Evolutionary conservation across 2,797 vertebrate genomes (phyloP).

Genomic region (Cossypha caffra): DNA sequence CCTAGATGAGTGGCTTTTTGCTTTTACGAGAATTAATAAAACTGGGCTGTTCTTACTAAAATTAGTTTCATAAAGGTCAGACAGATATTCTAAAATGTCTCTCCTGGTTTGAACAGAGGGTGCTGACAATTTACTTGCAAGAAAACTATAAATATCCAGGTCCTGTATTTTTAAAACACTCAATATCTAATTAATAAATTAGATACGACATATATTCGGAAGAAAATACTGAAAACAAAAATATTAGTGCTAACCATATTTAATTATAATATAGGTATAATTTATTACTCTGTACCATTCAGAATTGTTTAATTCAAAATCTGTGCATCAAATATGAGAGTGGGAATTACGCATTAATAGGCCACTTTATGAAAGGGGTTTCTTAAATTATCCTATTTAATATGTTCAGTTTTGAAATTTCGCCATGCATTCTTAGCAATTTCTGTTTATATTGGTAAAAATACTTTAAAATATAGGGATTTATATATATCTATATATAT

Average conservation of each 20-base stretch:
- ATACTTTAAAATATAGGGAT: background rate
- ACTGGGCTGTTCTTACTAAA: background rate
- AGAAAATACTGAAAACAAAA: background rate
- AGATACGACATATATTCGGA: background rate
- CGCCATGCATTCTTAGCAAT: background rate
- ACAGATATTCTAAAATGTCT: background rate
- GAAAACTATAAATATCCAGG: background rate
- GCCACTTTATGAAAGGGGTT: background rate
- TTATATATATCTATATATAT: background rate
- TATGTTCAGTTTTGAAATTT: background rate
- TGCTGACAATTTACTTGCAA: background rate
- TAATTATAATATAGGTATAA: background rate
- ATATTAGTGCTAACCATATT: background rate
- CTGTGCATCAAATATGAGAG: background rate
- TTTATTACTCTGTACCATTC: background rate
- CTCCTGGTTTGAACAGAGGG: background rate
- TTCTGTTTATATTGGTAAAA: background rate
- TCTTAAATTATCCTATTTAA: background rate
- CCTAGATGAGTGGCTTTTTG: background rate
- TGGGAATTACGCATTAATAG: background rate
- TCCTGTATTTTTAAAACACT: background rate
- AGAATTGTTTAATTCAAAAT: background rate
- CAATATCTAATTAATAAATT: background rate
- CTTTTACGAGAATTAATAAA: slow-evolving; percentile 22
- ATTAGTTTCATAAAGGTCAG: slow-evolving; percentile 18